Evolutionary conservation across 1,140 invertebrate genomes (phyloP).

Genomic region (Pentalonia nigronervosa): DNA sequence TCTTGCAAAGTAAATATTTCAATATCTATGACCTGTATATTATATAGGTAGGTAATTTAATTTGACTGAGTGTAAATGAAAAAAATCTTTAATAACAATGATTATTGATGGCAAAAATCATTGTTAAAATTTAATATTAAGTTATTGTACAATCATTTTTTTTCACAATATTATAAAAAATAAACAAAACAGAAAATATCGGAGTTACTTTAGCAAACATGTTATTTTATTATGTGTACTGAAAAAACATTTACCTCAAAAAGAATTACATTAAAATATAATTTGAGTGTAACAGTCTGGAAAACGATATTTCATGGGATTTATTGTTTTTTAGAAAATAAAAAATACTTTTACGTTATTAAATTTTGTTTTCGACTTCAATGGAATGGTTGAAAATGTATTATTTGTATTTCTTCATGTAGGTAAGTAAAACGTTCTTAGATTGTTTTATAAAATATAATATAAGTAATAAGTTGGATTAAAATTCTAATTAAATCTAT

Average conservation of each 20-base stretch:
- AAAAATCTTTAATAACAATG: not conserved
- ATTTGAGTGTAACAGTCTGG: conserved; percentile 37
- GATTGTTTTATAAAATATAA: not conserved
- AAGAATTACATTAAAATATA: conserved; percentile 36
- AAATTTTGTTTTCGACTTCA: not conserved
- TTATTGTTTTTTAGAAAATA: conserved; percentile 29
- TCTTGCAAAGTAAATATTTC: not conserved
- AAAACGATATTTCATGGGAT: conserved; percentile 30
- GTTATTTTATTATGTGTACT: conserved; percentile 33
- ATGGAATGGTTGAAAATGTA: not conserved
- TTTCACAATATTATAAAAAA: conserved; percentile 22
- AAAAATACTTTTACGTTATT: conserved; percentile 47
- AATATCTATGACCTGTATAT: not conserved
- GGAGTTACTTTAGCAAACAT: conserved; percentile 11
- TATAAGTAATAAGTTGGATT: not conserved
- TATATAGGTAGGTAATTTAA: not conserved
- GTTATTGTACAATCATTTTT: not conserved
- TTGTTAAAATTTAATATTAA: not conserved
- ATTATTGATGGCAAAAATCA: not conserved
- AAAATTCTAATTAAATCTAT: not conserved
- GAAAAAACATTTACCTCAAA: conserved; percentile 25
- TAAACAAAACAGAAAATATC: not conserved
- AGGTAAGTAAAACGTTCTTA: not conserved
- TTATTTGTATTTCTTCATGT: conserved; percentile 10
- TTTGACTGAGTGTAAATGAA: conserved; percentile 26